Evolutionary conservation across 2,888 invertebrate species (phyloP).

Genomic region (Andrena praecox): DNA sequence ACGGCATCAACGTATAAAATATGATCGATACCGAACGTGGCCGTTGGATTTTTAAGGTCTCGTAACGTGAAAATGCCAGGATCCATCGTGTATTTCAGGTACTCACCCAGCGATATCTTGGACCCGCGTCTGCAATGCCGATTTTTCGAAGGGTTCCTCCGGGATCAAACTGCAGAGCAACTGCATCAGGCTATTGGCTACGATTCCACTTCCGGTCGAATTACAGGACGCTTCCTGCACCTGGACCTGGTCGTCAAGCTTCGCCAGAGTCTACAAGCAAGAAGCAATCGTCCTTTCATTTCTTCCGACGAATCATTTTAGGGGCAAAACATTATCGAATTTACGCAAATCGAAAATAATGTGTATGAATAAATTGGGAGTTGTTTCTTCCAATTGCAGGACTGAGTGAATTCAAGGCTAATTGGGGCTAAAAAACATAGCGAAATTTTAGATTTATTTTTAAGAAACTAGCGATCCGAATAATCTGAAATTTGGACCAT

Average conservation of each 20-base stretch:
- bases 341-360: too few relatives aligned
- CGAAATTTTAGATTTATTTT: too few relatives aligned
- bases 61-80: slow-evolving; percentile 33
- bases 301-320: background rate
- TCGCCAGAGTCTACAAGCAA: slow-evolving; percentile 75
- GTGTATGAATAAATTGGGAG: too few relatives aligned
- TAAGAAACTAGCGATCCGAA: too few relatives aligned
- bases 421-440: too few relatives aligned
- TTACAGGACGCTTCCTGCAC: slow-evolving; percentile 78
- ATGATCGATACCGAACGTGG: slow-evolving; percentile 34
- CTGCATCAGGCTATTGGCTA: slow-evolving; percentile 86
- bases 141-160: slow-evolving; percentile 85
- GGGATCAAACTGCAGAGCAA: slow-evolving; percentile 86
- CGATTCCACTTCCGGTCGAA: slow-evolving; percentile 82
- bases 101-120: slow-evolving; percentile 88
- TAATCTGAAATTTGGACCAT: too few relatives aligned
- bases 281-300: background rate
- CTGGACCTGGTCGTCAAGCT: slow-evolving; percentile 80
- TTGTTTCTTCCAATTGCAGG: too few relatives aligned
- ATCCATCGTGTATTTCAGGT: slow-evolving; percentile 18
- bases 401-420: too few relatives aligned
- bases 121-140: slow-evolving; percentile 83
- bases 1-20: slow-evolving; percentile 27
- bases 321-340: too few relatives aligned
- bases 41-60: slow-evolving; percentile 42